Evolutionary conservation across 2,113 vertebrate genomes (phyloP).

Genomic region (Gopherus flavomarginatus): DNA sequence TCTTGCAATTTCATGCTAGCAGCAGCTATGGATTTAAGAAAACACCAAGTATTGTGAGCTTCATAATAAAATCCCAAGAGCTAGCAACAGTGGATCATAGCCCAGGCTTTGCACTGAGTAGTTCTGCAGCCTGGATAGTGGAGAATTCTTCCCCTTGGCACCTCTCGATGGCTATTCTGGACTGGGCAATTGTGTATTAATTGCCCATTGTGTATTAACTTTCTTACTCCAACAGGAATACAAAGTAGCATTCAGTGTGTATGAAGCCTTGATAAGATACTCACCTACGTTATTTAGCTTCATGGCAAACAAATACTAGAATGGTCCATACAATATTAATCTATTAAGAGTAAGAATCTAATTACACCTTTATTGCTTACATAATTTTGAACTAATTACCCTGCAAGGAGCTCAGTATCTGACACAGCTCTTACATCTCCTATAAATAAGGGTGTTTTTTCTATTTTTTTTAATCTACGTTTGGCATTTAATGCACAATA

Average conservation of each 20-base stretch:
- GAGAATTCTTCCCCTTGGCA: neutral
- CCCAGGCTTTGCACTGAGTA: neutral
- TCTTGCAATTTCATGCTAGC: neutral
- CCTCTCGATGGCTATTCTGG: neutral
- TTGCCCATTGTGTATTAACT: neutral
- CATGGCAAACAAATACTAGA: neutral
- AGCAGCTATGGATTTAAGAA: neutral
- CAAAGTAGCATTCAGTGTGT: neutral
- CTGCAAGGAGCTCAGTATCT: neutral
- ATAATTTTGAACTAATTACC: constrained; percentile 1
- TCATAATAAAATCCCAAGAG: neutral
- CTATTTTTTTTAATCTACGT: neutral
- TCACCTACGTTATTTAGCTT: neutral
- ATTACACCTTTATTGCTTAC: neutral
- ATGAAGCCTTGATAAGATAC: neutral
- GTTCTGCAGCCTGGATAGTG: neutral
- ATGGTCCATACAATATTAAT: neutral
- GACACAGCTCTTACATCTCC: neutral
- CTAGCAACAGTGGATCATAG: neutral
- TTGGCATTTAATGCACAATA: neutral
- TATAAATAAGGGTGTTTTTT: neutral
- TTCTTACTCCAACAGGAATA: neutral
- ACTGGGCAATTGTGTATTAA: neutral
- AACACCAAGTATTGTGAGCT: neutral
- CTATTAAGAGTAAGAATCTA: neutral